These are phyloP conservation scores for Drosophila ezoana DNA, from an alignment of 2,888 invertebrate genomes.

Conservation along the genomic window DNA sequence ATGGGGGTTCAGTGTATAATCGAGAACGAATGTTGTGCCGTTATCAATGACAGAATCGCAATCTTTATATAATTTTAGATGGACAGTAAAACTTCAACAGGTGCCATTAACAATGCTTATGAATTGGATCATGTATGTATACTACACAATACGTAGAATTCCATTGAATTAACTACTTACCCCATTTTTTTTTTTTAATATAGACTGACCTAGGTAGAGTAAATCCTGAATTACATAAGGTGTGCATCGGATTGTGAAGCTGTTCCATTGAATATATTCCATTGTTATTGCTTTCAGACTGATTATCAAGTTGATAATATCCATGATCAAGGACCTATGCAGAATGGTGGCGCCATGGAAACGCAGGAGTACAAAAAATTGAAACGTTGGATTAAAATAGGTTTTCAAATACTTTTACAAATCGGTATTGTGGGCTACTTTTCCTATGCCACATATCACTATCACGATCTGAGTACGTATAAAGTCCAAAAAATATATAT, in stretches of 20 bases:
- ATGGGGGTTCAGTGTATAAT: too few species aligned
- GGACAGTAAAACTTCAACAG: conserved; percentile 56
- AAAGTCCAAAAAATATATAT: not conserved
- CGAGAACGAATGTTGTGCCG: not conserved
- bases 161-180: not conserved
- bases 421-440: conserved; percentile 79
- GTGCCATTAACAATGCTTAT: conserved; percentile 70
- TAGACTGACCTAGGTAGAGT: conserved; percentile 36
- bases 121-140: conserved; percentile 71
- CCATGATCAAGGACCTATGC: conserved; percentile 14
- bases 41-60: conserved; percentile 16
- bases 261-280: too few species aligned
- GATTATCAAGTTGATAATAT: conserved; percentile 57
- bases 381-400: conserved; percentile 45
- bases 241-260: not conserved
- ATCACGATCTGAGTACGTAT: conserved; percentile 73
- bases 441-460: conserved; percentile 82
- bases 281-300: conserved; percentile 39
- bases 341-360: not conserved
- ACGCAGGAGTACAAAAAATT: not conserved
- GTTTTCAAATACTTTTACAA: conserved; percentile 63
- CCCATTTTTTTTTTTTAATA: not conserved
- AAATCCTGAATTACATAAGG: conserved; percentile 46
- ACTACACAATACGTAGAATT: too few species aligned
- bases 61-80: conserved; percentile 52